A percentile compares a stretch with the other conserved stretches of the same genome.
Evolutionary conservation across 1,140 invertebrate species (phyloP).

Genomic region (Halictus rubicundus): DNA sequence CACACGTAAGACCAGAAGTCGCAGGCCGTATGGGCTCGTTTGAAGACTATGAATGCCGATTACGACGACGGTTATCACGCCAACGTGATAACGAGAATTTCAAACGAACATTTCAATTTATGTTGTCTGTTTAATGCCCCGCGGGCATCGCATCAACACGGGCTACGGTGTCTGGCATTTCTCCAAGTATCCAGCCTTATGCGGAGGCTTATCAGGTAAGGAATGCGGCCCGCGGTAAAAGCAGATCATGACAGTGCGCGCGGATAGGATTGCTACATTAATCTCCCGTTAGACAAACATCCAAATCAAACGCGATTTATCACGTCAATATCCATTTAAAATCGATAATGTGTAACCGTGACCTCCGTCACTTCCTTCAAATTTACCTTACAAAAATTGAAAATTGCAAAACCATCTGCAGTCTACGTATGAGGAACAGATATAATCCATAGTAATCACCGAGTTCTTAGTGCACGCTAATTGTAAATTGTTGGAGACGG

Average conservation of each 20-base stretch:
- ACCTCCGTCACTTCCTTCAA: too few species aligned
- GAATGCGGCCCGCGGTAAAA: slow-evolving; percentile 43
- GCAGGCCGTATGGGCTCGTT: too few species aligned
- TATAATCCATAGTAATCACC: too few species aligned
- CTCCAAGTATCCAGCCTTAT: slow-evolving; percentile 49
- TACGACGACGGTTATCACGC: not conserved
- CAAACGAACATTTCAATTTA: slow-evolving; percentile 36
- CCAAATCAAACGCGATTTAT: slow-evolving; percentile 27
- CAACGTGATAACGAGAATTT: slow-evolving; percentile 9
- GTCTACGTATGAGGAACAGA: too few species aligned
- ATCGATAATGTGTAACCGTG: not conserved
- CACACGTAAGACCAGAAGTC: not conserved
- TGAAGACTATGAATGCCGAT: not conserved
- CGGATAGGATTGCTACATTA: slow-evolving; percentile 36
- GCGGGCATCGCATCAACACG: slow-evolving; percentile 21
- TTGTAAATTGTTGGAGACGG: too few species aligned
- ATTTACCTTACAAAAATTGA: too few species aligned
- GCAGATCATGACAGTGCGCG: slow-evolving; percentile 2
- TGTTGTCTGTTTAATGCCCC: slow-evolving; percentile 9
- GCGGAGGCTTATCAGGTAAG: slow-evolving; percentile 52
- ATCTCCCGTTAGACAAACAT: slow-evolving; percentile 25
- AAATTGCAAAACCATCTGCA: too few species aligned
- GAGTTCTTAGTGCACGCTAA: too few species aligned
- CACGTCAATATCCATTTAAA: not conserved
- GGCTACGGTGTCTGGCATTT: slow-evolving; percentile 33